Base-by-base conservation (phyloP, 1,140 invertebrate species). In the Danaus plexippus region DNA sequence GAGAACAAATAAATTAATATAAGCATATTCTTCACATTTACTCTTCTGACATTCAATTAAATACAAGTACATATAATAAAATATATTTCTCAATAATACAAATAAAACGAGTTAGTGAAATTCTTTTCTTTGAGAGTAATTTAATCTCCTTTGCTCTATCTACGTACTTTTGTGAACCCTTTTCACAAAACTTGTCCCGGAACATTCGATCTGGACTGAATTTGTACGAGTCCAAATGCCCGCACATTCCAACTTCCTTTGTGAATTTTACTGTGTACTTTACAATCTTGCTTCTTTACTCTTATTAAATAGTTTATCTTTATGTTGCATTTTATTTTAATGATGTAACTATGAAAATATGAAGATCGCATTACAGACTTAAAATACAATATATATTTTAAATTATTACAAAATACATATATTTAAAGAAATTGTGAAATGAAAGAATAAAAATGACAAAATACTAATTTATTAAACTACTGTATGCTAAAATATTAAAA, bases 161-260 rank as follows among this genome's bases (percentile, higher is more conserved):
- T 50, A 69, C 66, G 66, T 66, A 68, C 62, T 72, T 72, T 69
- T 60, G 71, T 67, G 61, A 75, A 82, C 77, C 79, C 81, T 82
- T 80, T 78, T 85, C 73, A 85, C 69, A 66, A 66, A 82, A 80
- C 68, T 80, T 78, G 69, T 73, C 71, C 61, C 61, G 63, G 69
- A 73, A 68, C 71, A 77, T 85, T 77, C 75, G 77, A 85, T 80
- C 69, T 77, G 71, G 75, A 82, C 77, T 85, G 75, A 79, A 78
- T 81, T 81, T 84, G 73, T 77, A 73, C 72, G 68, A 79, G 66
- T 72, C 71, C 64, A 63, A 77, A 72, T 72, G 67, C 71, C 71
- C 73, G 70, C 69, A 77, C 73, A 80, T 82, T 78, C 72, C 73
- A 53, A 66, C 61, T 67, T 76, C 71, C 67, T 80, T 79, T 80